Percentiles rank a stretch among this genome's conserved stretches.
These are phyloP conservation scores for Acrobasis consociella DNA, from an alignment of 2,888 invertebrate species.

Conservation along the genomic window DNA sequence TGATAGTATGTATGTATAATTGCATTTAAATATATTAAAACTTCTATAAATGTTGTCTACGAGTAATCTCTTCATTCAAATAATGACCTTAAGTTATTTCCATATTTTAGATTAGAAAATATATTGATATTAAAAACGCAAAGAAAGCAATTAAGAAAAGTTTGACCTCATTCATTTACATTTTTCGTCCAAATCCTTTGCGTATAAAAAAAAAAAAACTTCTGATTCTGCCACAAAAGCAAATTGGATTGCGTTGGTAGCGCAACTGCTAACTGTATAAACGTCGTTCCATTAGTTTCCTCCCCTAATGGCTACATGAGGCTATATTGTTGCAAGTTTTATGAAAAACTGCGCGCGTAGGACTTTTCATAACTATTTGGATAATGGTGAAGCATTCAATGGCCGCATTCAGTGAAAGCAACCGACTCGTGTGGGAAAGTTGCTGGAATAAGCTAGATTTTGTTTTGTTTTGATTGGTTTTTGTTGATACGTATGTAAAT, in stretches of 20 bases:
- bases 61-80: too few relatives aligned
- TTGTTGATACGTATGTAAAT: too few relatives aligned
- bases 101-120: too few relatives aligned
- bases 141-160: neutral
- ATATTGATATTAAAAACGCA: too few relatives aligned
- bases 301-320: neutral
- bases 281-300: neutral
- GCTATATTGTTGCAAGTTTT: neutral
- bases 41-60: too few relatives aligned
- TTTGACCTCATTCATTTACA: neutral
- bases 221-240: constrained; percentile 6
- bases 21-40: too few relatives aligned
- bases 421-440: too few relatives aligned
- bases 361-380: neutral
- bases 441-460: too few relatives aligned
- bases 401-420: neutral
- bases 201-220: neutral
- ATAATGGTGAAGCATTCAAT: neutral
- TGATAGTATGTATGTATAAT: too few relatives aligned
- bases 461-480: too few relatives aligned
- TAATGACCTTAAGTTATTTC: too few relatives aligned
- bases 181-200: neutral
- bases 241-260: constrained; percentile 19
- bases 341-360: neutral
- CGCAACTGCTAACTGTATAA: neutral